Evolutionary conservation across 2,888 invertebrate species (phyloP), one percentile per base, ranked within the genome.

Genomic region (Perdita meconis): DNA sequence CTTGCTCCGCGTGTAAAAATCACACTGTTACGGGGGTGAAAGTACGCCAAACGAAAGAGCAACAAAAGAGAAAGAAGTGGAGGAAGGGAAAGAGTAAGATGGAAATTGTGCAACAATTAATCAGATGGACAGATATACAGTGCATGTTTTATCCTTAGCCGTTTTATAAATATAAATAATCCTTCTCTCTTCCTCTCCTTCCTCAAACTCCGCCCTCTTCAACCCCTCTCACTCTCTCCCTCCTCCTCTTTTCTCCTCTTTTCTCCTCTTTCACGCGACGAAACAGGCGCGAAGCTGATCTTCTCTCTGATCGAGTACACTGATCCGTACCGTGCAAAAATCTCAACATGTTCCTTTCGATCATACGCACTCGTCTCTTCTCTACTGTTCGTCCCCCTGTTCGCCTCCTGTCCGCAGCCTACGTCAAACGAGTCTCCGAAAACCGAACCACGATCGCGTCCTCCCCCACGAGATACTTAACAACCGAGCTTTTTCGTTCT

Each of bases 141-240:
- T 88, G 88, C 89, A 89, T 88, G 88, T 90, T 89, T 88, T 86
- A 89, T 89, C 86, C 87, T 90, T 90, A 89, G 88, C 87, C 86
- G 88, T 89, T 90, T 88, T 87, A 89, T 88, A 86, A 82, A 88
- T 87, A 86, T 88, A 87, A 87, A 86, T 87, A 87, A 16, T 12
- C 56, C 53, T 68, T 55, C 60, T 44, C 61, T 64, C 70, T 68
- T 57, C 63, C 79, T 64, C 74, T 70, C 38, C 22, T 19, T 47
- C 47, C 47, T 47, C 22, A 19, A 47, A 16, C 44, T 19, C 16
- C 44, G 44, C 44, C 19, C 44, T 44, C 50, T 13, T 26, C 26
- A 16, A n/a, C 34, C 36, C 0, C 55, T 56, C 55, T 19, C 19
- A 36, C 22, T 36, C 30, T 19, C 30, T 53, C 16, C 16, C 30